Evolutionary conservation across 1,140 invertebrate genomes (phyloP).

Genomic region (Anoplophora glabripennis): DNA sequence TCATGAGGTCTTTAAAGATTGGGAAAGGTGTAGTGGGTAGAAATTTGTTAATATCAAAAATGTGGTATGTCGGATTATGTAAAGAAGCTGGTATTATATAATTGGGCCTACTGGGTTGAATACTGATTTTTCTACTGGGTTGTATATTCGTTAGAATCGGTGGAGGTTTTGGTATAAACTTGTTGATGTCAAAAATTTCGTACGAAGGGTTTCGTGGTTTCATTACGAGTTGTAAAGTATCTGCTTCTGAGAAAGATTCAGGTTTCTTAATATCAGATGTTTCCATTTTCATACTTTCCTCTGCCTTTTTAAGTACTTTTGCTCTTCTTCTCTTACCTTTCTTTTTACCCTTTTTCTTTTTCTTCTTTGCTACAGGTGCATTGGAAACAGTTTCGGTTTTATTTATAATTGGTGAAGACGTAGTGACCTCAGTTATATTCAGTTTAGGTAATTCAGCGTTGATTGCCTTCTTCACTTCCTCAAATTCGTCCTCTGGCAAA

Average conservation of each 20-base stretch:
- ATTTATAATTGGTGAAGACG: too few species aligned
- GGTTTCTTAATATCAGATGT: background rate
- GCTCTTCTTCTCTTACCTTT: background rate
- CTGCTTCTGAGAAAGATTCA: background rate
- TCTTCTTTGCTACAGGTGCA: background rate
- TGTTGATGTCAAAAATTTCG: constrained; percentile 6
- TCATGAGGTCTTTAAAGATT: constrained; percentile 18
- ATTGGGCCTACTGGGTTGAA: too few species aligned
- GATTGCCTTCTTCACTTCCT: background rate
- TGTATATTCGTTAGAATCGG: background rate
- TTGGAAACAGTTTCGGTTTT: too few species aligned
- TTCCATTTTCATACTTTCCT: background rate
- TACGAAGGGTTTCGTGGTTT: background rate
- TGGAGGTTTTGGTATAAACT: constrained; percentile 3
- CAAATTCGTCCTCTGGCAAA: constrained; percentile 24
- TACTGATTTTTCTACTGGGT: too few species aligned
- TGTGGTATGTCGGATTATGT: constrained; percentile 15
- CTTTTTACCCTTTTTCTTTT: background rate
- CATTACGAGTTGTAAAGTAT: constrained; percentile 1
- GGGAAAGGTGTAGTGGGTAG: constrained; percentile 26
- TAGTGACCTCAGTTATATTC: too few species aligned
- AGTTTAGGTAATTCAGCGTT: background rate
- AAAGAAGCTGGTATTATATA: background rate
- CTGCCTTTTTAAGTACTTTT: background rate
- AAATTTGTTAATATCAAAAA: constrained; percentile 33